Conservation (phyloP, 2,113 vertebrate species). For the Pelecanoides urinatrix region DNA sequence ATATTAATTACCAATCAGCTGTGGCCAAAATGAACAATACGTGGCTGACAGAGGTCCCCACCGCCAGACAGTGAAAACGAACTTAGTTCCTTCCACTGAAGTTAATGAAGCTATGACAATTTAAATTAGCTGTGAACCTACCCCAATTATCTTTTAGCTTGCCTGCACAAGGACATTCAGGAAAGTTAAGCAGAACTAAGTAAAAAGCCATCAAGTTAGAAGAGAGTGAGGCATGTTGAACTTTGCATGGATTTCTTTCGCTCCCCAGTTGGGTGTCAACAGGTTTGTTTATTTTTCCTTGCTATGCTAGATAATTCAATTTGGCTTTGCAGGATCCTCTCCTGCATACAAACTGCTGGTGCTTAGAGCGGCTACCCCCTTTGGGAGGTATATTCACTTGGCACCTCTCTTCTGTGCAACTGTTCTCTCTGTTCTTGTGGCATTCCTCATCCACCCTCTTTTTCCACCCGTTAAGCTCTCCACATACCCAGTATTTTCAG, state of each 20-base stretch:
- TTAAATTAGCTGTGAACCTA: conserved; percentile 26
- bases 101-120: conserved; percentile 46
- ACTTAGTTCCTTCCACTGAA: background rate
- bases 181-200: conserved; percentile 30
- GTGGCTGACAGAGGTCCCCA: background rate
- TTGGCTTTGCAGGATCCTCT: background rate
- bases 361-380: background rate
- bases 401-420: background rate
- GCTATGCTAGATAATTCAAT: background rate
- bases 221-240: background rate
- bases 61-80: background rate
- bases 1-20: background rate
- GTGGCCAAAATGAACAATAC: background rate
- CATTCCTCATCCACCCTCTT: background rate
- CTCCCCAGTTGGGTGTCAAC: background rate
- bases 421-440: background rate
- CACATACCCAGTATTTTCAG: background rate
- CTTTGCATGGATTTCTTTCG: background rate
- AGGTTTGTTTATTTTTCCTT: background rate
- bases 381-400: background rate
- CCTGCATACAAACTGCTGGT: background rate
- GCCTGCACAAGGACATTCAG: background rate
- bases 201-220: background rate
- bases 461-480: background rate
- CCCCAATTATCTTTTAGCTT: conserved; percentile 18